Conservation (phyloP, 2,113 vertebrate genomes). For the human (Homo sapiens) region GRCh38 chr2:176910501-176911000, state of each 20-base stretch:
- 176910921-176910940: background rate
- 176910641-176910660: background rate
- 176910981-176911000: background rate
- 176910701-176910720: background rate
- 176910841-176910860: background rate
- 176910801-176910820: background rate
- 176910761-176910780: background rate
- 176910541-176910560: background rate
- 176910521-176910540: background rate
- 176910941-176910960: background rate
- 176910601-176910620: background rate
- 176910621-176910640: background rate
- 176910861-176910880: background rate
- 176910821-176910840: background rate
- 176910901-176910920: background rate
- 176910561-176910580: background rate
- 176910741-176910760: background rate
- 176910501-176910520: background rate
- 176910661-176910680: background rate
- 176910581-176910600: constrained; percentile 11
- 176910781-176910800: background rate
- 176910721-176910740: background rate
- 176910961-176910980: background rate
- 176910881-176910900: background rate
- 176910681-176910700: rapidly evolving